Base-by-base conservation (phyloP, 2,113 vertebrate species). In the Polyodon spathula region DNA sequence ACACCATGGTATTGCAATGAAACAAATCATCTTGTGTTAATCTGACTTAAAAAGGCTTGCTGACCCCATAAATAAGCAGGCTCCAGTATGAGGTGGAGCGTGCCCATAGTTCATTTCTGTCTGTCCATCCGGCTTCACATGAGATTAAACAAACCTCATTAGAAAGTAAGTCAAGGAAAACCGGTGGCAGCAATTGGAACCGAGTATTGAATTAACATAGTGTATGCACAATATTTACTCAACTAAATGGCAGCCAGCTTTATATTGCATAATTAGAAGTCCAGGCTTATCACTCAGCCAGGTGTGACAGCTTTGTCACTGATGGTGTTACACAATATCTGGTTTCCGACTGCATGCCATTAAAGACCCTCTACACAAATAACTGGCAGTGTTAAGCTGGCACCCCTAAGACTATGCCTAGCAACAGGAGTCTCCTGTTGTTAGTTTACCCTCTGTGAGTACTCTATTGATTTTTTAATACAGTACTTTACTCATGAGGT, bases 381-480 rank as follows among this genome's bases (percentile, higher is more conserved):
- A 54, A 52, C n/a, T 54, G 57, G 37, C 56, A 54, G 16, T 27
- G 11, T 50, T 64, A 64, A 59, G 44, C 17, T 51, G 52, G 48
- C 59, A 48, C 48, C 63, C 51, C 37, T 27, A 57, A 6, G 48
- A 6, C 56, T 50, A 60, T 39, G 9, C 37, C 48, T 11, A 54
- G 54, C 64, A 56, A 16, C 40, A 42, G 60, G 44, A 8, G 44
- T 37, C 12, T 51, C 44, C 44, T 58, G 52, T 64, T 51, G 59
- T 40, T 64, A 44, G 62, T 62, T 61, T 76, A 76, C 76, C 69
- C 71, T 71, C 59, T 44, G 68, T 63, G 59, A 68, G 59, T 40
- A 65, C 62, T 37, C 59, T 69, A 77, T 83, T 42, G 79, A 81
- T 75, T 73, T 66, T 61, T 66, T 79, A 81, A 76, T 83, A 72